Conservation (phyloP, 30 jellyfish, hydroid and myxozoan genomes). For the Pelagia noctiluca region DNA sequence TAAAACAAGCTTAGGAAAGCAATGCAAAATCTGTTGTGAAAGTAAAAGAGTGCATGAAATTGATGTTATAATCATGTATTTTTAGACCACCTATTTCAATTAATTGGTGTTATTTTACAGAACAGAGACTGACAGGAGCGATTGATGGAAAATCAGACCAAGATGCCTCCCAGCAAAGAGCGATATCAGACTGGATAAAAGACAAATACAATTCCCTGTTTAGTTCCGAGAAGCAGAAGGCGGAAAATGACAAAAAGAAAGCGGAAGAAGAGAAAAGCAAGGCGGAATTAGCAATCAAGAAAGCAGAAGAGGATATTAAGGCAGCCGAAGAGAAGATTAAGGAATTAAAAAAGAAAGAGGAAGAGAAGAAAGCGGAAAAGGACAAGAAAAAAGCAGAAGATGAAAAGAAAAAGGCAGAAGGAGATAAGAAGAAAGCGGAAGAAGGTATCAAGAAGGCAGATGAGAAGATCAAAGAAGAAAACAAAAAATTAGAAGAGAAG, state of each 20-base stretch:
- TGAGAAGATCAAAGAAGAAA: slow-evolving; percentile 26
- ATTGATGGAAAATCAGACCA: neutral
- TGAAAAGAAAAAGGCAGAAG: slow-evolving; percentile 25
- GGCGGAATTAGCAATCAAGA: slow-evolving; percentile 12
- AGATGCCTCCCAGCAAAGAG: neutral
- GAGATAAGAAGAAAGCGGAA: slow-evolving; percentile 23
- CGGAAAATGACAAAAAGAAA: slow-evolving; percentile 2
- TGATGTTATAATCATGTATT: too few relatives aligned
- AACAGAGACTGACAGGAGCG: neutral
- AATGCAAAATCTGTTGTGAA: too few relatives aligned
- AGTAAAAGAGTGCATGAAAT: too few relatives aligned
- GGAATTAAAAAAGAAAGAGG: slow-evolving; percentile 16
- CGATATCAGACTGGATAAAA: too few relatives aligned
- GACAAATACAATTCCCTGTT: too few relatives aligned
- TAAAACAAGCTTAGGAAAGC: too few relatives aligned
- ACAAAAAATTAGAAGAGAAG: slow-evolving; percentile 10
- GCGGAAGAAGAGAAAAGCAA: slow-evolving; percentile 31
- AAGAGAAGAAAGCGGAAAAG: slow-evolving; percentile 14
- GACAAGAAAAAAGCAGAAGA: slow-evolving; percentile 31
- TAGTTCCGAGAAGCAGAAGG: slow-evolving; percentile 16
- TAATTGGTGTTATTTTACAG: too few relatives aligned
- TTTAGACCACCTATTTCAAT: too few relatives aligned
- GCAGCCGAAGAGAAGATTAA: slow-evolving; percentile 2
- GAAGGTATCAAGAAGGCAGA: slow-evolving; percentile 29
- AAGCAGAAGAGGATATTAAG: neutral